Evolutionary conservation across 2,113 vertebrate genomes (phyloP), one percentile per base, ranked within the genome.

Genomic region (Benitochromis conjunctus): DNA sequence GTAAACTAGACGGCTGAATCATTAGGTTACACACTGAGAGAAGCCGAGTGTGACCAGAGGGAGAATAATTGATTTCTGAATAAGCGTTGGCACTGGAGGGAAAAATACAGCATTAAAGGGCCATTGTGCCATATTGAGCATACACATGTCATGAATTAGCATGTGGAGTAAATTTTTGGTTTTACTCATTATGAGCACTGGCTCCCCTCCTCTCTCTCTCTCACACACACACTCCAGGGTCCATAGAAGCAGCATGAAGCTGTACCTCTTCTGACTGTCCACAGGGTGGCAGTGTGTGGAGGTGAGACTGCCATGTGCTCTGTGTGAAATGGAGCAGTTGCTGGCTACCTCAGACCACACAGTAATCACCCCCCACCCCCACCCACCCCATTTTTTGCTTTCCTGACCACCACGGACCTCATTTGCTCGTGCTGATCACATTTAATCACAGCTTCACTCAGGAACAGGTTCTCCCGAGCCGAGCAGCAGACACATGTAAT

Each of bases 231-330:
- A 29, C 82, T 26, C 66, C 41, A 74, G 24, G 41, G 10, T 74
- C 60, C 26, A 51, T 19, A 76, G 24, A 51, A 83, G 84, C 82
- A 64, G 58, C 80, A 14, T 9, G 8, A 51, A 46, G 62, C 78
- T 96, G 96, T 87, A 90, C 54, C 88, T 92, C 18, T 60, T 8
- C 79, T 43, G 34, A 19, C 18, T 84, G 91, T 93, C 96, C 96
- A 96, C 94, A 55, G 81, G 96, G 94, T 96, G 96, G 96, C 96
- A 95, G 91, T 92, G 78, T 90, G 26, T 86, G 90, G 91, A 94
- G 93, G 90, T 87, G 69, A 89, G 86, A 91, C 86, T 53, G 88
- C 82, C 86, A 87, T 92, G 91, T 92, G 90, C 88, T 90, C 58
- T 84, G 81, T 87, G 89, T 92, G 93, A 91, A 91, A 91, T 86